Evolutionary conservation across 1,140 invertebrate species (phyloP), one percentile per base, ranked within the genome.

Genomic region (Copidosoma floridanum): DNA sequence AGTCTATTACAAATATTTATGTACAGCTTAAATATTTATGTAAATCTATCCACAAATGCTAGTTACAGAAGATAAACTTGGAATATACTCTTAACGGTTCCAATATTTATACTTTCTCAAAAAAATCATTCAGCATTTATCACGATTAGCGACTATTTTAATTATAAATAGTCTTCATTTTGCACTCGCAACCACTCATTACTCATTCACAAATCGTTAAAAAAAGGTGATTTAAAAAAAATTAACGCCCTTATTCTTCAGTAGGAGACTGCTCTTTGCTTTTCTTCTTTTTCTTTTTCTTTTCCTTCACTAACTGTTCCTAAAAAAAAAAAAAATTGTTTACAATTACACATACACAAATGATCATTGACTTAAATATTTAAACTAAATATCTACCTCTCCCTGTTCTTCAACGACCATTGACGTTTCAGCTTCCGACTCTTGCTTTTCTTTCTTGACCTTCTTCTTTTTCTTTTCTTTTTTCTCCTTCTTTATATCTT

Each of bases 201-300:
- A 46, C 27, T 38, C 24, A 44, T 44, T 53, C n/a, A n/a, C n/a
- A n/a, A n/a, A n/a, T n/a, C n/a, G n/a, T n/a, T n/a, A n/a, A n/a
- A n/a, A n/a, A n/a, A n/a, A n/a, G n/a, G 27, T 44, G 23, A 37
- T 29, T 44, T 10, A 21, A 37, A 40, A 32, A 48, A 50, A 55
- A 61, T 18, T 29, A 40, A 26, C 21, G 29, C 21, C 10, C 59
- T 55, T 35, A 59, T 53, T 61, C 47, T 37, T 55, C 50, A 38
- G 64, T 35, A 50, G 72, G 64, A 62, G 81, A 73, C 72, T 78
- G 79, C 29, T 85, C 83, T 70, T 83, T 82, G 57, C 83, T 79
- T 74, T 87, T 87, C 69, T 88, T 86, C 70, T 89, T 88, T 78
- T 89, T 88, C 76, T 89, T 89, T 72, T 90, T 89, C 57, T 89